Conservation (phyloP, 2,113 vertebrate species). For the Miniopterus natalensis region DNA sequence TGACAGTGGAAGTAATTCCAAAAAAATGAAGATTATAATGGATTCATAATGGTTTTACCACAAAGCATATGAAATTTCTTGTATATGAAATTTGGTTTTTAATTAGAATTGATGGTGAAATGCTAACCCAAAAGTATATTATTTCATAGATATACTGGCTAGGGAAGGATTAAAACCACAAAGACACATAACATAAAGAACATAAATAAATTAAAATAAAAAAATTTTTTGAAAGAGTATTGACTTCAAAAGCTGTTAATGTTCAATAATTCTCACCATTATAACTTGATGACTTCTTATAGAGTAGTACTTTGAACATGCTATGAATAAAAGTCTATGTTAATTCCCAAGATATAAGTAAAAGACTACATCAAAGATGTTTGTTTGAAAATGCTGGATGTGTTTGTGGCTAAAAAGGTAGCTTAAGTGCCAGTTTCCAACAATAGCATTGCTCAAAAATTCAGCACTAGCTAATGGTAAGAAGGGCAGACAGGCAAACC, state of each 20-base stretch:
- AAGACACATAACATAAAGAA: background rate
- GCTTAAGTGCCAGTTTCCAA: background rate
- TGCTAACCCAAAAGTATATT: background rate
- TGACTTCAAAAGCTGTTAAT: constrained; percentile 1
- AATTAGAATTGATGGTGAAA: background rate
- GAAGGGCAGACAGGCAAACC: background rate
- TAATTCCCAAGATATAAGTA: background rate
- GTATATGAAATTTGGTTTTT: background rate
- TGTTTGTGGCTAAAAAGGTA: background rate
- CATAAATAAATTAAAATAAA: background rate
- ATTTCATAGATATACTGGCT: background rate
- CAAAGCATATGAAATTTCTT: background rate
- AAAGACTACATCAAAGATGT: background rate
- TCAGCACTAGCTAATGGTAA: background rate
- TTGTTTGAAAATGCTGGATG: background rate
- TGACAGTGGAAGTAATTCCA: background rate
- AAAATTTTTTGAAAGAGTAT: background rate
- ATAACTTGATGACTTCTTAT: background rate
- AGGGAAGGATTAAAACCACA: background rate
- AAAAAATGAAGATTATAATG: background rate
- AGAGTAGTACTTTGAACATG: background rate
- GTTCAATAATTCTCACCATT: background rate
- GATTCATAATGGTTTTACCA: background rate
- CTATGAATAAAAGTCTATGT: background rate
- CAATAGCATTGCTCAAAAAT: background rate